These are phyloP conservation scores for Mastigias papua DNA, from an alignment of 30 jellyfish, hydroid and myxozoan genomes.

Conservation along the genomic window DNA sequence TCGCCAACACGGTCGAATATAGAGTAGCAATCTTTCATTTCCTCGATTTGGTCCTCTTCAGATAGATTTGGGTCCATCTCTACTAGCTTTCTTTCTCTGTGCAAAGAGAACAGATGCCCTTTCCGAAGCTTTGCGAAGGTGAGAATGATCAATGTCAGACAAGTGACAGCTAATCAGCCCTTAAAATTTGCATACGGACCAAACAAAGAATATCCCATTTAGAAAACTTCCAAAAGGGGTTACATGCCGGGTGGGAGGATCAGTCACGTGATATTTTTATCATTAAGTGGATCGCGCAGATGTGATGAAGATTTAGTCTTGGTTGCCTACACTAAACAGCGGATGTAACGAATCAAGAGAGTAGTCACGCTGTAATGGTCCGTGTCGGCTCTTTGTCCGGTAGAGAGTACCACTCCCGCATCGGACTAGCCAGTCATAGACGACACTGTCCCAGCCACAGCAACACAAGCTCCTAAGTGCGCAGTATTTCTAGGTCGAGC, in stretches of 20 bases:
- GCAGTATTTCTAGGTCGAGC: no score
- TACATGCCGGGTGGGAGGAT: not conserved
- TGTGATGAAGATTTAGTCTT: no score
- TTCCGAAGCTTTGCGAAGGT: not conserved
- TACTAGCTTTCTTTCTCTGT: not conserved
- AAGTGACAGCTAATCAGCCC: not conserved
- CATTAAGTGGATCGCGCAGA: no score
- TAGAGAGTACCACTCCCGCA: no score
- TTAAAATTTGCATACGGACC: not conserved
- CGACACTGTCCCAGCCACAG: no score
- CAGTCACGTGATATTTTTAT: not conserved
- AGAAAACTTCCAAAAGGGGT: not conserved
- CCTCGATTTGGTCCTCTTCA: constrained; percentile 91
- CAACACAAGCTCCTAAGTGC: no score
- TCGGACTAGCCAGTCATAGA: no score
- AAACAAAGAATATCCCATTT: not conserved
- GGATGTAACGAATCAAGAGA: no score
- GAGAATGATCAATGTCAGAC: not conserved
- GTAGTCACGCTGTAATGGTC: no score
- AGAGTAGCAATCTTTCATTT: constrained; percentile 88
- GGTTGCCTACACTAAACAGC: no score
- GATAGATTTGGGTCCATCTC: not conserved
- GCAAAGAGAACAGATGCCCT: not conserved
- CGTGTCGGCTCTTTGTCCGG: no score
- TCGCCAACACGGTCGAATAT: constrained; percentile 91